These are phyloP conservation scores for Erinaceus europaeus DNA, from an alignment of 2,113 vertebrate species.

Conservation along the genomic window DNA sequence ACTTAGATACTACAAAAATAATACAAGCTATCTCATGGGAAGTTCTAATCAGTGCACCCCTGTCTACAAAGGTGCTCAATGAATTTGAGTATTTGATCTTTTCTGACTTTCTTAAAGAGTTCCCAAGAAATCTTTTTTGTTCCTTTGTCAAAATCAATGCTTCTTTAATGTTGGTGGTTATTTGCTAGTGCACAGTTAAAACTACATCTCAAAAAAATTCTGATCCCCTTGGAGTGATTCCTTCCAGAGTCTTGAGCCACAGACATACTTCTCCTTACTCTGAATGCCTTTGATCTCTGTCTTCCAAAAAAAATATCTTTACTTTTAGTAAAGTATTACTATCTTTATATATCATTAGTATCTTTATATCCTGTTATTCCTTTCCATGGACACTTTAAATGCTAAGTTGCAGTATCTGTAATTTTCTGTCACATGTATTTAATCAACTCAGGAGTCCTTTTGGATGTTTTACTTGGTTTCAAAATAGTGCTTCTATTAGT, in stretches of 20 bases:
- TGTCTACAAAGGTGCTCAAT: background rate
- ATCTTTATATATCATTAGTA: too few relatives aligned
- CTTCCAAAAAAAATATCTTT: conserved; percentile 12
- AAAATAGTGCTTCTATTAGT: conserved; percentile 25
- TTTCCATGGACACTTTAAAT: background rate
- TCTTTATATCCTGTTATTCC: background rate
- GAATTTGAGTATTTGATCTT: background rate
- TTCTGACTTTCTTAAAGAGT: background rate
- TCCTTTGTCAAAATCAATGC: rapidly evolving
- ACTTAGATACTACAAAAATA: background rate
- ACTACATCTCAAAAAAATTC: background rate
- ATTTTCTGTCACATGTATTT: conserved; percentile 42
- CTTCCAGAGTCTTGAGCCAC: background rate
- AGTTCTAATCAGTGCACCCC: background rate
- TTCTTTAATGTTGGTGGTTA: background rate
- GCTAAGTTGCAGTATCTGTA: conserved; percentile 15
- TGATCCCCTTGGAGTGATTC: background rate
- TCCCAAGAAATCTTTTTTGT: background rate
- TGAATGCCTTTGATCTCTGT: background rate
- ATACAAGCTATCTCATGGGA: background rate
- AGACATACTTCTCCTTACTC: background rate
- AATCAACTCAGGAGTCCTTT: conserved; percentile 34
- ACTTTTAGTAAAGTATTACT: too few relatives aligned
- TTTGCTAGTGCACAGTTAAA: background rate
- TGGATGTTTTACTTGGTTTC: background rate